A percentile compares a stretch with the other conserved stretches of the same genome.
These are phyloP conservation scores for Aphidoletes aphidimyza DNA, from an alignment of 2,888 invertebrate genomes.

Conservation along the genomic window DNA sequence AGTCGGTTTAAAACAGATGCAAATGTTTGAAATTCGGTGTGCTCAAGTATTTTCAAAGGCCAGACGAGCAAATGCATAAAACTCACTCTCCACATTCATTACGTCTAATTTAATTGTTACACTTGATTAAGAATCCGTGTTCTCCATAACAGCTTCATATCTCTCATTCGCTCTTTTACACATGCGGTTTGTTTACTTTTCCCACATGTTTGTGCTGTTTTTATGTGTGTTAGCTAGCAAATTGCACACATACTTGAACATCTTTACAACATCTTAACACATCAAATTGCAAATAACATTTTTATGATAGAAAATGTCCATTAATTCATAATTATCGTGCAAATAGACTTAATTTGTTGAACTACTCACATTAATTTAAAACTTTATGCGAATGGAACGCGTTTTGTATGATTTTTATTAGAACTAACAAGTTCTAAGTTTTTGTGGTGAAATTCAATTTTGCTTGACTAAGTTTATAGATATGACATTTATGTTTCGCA, in stretches of 20 bases:
- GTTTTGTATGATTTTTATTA: no score
- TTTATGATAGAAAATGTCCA: neutral
- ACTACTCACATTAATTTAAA: no score
- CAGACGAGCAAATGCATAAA: slow-evolving; percentile 38
- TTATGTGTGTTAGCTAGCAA: neutral
- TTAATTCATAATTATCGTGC: neutral
- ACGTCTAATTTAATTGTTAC: slow-evolving; percentile 43
- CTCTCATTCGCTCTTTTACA: no score
- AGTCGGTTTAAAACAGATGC: no score
- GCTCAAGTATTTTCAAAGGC: neutral
- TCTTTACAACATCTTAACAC: neutral
- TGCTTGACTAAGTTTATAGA: no score
- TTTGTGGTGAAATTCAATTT: no score
- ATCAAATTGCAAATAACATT: neutral
- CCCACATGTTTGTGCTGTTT: neutral
- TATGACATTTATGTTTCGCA: no score
- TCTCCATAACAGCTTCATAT: neutral
- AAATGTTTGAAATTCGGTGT: no score
- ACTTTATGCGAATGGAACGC: no score
- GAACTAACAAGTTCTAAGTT: neutral
- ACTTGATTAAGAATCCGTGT: slow-evolving; percentile 25
- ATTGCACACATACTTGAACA: neutral
- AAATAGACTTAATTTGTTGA: neutral
- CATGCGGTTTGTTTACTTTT: slow-evolving; percentile 10
- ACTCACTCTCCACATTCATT: slow-evolving; percentile 41